phyloP scores from a whole-genome alignment of 2,888 invertebrate genomes.

The Plagodis dolabraria region DNA sequence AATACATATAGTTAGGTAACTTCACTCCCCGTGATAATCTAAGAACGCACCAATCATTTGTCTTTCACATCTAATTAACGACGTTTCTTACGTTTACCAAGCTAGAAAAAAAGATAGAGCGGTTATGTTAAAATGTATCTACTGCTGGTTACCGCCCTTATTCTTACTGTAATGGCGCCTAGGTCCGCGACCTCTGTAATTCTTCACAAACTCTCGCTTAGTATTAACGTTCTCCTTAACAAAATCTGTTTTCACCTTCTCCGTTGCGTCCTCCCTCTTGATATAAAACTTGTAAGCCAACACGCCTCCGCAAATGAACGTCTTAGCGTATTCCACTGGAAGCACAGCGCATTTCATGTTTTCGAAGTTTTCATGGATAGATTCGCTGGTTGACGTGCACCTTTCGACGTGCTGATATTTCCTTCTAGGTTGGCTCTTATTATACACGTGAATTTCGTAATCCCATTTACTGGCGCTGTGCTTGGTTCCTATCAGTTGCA shows the following conservation, averaged over 20 bases:
- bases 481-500: constrained; percentile 60
- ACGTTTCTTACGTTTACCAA: too few species aligned
- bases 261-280: constrained; percentile 15
- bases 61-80: too few species aligned
- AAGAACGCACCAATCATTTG: too few species aligned
- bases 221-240: too few species aligned
- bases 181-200: not conserved
- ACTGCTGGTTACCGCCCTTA: too few species aligned
- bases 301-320: constrained; percentile 30
- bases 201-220: too few species aligned
- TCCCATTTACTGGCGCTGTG: constrained; percentile 64
- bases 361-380: constrained; percentile 47
- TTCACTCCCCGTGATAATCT: too few species aligned
- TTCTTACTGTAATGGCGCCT: not conserved
- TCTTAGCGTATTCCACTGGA: constrained; percentile 39
- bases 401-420: constrained; percentile 54
- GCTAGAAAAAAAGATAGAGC: too few species aligned
- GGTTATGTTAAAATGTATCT: too few species aligned
- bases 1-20: too few species aligned
- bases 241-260: not conserved
- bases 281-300: constrained; percentile 32
- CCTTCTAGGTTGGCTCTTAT: constrained; percentile 60
- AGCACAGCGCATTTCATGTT: constrained; percentile 52
- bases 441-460: constrained; percentile 68
- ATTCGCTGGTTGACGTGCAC: constrained; percentile 48